Evolutionary conservation across 2,888 invertebrate genomes (phyloP).

Genomic region (Harpalus rufipes): DNA sequence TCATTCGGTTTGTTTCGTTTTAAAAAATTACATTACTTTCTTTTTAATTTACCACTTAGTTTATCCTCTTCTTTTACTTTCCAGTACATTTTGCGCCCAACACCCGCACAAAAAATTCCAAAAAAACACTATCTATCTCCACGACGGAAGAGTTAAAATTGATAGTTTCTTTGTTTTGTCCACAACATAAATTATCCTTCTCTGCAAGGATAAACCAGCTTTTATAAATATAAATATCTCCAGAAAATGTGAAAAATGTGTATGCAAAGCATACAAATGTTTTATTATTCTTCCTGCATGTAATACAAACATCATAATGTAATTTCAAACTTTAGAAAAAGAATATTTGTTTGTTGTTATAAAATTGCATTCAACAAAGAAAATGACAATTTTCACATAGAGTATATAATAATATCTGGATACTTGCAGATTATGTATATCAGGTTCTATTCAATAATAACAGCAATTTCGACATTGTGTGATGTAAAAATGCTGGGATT

Average conservation of each 20-base stretch:
- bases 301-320: not conserved
- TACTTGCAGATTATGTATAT: too few relatives aligned
- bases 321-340: not conserved
- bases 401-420: too few relatives aligned
- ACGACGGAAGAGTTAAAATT: conserved; percentile 46
- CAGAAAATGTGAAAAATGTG: conserved; percentile 15
- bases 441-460: too few relatives aligned
- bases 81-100: conserved; percentile 36
- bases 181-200: conserved; percentile 28
- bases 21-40: conserved; percentile 31
- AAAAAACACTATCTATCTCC: conserved; percentile 12
- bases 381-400: too few relatives aligned
- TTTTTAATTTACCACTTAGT: conserved; percentile 46
- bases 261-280: conserved; percentile 1
- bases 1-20: conserved; percentile 27
- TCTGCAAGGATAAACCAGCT: conserved; percentile 18
- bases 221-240: conserved; percentile 40
- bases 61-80: conserved; percentile 26
- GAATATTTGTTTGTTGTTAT: not conserved
- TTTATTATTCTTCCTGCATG: conserved; percentile 2
- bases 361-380: too few relatives aligned
- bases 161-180: conserved; percentile 47
- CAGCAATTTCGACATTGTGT: too few relatives aligned
- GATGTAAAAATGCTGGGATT: too few relatives aligned
- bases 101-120: conserved; percentile 1